Percentiles rank a stretch among this genome's conserved stretches.
Evolutionary conservation across 2,888 invertebrate genomes (phyloP).

Genomic region (Chesias legatella): DNA sequence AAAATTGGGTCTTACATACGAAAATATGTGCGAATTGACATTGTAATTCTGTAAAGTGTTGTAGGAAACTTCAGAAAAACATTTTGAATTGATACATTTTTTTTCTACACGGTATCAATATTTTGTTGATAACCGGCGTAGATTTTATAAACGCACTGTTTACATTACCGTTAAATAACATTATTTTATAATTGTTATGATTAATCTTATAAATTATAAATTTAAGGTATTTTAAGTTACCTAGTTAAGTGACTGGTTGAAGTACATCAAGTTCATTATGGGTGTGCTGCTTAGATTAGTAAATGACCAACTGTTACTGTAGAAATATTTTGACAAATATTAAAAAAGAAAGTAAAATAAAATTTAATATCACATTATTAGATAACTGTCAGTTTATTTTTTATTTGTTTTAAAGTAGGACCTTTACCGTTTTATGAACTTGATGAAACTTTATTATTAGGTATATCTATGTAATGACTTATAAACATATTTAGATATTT

Average conservation of each 20-base stretch:
- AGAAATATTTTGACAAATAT: too few species aligned
- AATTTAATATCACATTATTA: too few species aligned
- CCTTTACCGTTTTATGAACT: too few species aligned
- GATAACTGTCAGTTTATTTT: too few species aligned
- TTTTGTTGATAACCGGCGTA: constrained; percentile 31
- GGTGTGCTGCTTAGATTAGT: constrained; percentile 11
- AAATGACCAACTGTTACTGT: too few species aligned
- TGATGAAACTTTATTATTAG: too few species aligned
- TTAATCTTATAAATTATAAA: constrained; percentile 34
- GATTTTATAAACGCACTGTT: constrained; percentile 39
- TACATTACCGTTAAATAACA: constrained; percentile 31
- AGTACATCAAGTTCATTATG: constrained; percentile 10
- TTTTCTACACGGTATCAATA: constrained; percentile 36
- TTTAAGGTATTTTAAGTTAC: constrained; percentile 62
- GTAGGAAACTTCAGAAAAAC: constrained; percentile 2
- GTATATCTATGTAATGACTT: constrained; percentile 20
- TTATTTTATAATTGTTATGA: constrained; percentile 38
- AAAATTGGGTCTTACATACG: constrained; percentile 2
- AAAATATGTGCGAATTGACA: neutral
- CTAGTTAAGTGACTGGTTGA: constrained; percentile 63
- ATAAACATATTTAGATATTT: constrained; percentile 8
- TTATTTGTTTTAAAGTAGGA: too few species aligned
- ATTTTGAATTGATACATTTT: constrained; percentile 4
- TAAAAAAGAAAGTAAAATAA: too few species aligned
- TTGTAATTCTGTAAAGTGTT: neutral